Conservation (phyloP, 2,797 vertebrate genomes). For the Sphenopsis melanotis region DNA sequence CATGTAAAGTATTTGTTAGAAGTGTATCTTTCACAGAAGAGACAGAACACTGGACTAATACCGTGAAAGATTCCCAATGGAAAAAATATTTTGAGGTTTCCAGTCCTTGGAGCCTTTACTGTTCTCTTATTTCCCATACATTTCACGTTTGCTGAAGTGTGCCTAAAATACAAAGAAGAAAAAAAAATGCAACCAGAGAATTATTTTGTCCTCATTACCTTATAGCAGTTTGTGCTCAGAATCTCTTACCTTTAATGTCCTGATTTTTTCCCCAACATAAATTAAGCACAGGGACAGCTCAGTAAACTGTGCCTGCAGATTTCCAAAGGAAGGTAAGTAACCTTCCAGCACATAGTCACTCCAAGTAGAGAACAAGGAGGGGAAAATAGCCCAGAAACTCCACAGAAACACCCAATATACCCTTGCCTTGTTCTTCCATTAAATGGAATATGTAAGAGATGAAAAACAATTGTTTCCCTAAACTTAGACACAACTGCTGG, state of each 20-base stretch:
- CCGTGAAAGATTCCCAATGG: not conserved
- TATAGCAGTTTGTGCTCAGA: not conserved
- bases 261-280: not conserved
- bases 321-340: not conserved
- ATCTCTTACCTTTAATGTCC: not conserved
- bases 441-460: not conserved
- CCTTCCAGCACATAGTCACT: not conserved
- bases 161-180: not conserved
- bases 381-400: not conserved
- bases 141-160: not conserved
- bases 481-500: not conserved
- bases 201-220: not conserved
- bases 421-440: not conserved
- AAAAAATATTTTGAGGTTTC: not conserved
- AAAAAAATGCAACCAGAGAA: not conserved
- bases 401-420: not conserved
- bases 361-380: not conserved
- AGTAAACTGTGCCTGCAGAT: not conserved
- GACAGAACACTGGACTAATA: not conserved
- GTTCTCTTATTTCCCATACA: not conserved
- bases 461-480: not conserved
- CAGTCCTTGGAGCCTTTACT: not conserved
- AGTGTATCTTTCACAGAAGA: not conserved
- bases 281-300: not conserved
- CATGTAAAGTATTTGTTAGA: not conserved